Percentiles rank a stretch among this genome's conserved stretches.
phyloP scores from a whole-genome alignment of 2,113 vertebrate genomes.

The Probosciger aterrimus region DNA sequence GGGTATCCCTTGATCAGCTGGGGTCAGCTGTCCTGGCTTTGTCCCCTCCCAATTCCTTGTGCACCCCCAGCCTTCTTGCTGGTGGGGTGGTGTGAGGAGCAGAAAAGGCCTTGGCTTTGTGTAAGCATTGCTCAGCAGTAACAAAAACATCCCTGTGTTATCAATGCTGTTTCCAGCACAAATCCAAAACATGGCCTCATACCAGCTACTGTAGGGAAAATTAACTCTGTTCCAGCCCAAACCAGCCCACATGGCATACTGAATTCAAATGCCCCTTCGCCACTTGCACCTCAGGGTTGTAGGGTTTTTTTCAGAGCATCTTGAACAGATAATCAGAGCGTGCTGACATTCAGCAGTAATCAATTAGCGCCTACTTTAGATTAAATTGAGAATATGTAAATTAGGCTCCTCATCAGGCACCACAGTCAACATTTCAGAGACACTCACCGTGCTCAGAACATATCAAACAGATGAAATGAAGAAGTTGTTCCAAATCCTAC shows the following conservation, averaged over 20 bases:
- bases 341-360: constrained; percentile 83
- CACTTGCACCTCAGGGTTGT: constrained; percentile 44
- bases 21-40: not conserved
- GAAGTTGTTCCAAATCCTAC: constrained; percentile 64
- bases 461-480: constrained; percentile 65
- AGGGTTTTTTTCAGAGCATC: constrained; percentile 63
- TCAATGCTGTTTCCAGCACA: not conserved
- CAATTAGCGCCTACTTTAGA: constrained; percentile 86
- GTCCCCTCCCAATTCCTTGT: not conserved
- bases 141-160: not conserved
- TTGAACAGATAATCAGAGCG: constrained; percentile 82
- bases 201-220: not conserved
- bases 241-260: not conserved
- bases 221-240: not conserved
- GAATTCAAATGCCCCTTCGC: constrained; percentile 29
- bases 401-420: constrained; percentile 77
- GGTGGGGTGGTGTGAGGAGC: not conserved
- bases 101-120: not conserved
- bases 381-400: constrained; percentile 87
- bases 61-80: not conserved
- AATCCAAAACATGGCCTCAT: not conserved
- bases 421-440: constrained; percentile 75
- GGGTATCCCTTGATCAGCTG: not conserved
- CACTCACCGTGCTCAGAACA: constrained; percentile 66
- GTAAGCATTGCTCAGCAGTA: not conserved